Evolutionary conservation across 2,888 invertebrate species (phyloP), one percentile per base, ranked within the genome.

Genomic region (Emmelina monodactyla): DNA sequence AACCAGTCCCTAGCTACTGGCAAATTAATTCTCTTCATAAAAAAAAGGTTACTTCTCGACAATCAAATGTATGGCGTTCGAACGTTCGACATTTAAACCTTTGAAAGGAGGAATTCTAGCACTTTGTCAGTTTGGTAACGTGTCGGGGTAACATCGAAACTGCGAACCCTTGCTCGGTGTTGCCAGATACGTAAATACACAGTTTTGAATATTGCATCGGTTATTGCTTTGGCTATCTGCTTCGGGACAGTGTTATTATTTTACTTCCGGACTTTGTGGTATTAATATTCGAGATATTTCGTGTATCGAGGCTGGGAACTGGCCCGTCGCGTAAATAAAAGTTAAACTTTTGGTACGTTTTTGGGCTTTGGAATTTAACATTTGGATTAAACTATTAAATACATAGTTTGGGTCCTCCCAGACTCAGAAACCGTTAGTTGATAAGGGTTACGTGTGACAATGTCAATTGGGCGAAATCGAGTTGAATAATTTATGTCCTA

Each of bases 21-120:
- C 59, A 65, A 70, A 72, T 72, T 72, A 69, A 68, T 71, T 68
- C 58, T 56, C 42, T 53, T 50, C 48, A 53, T 62, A 58, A 65
- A 68, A 58, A 67, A 60, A 58, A 47, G 42, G 15, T 42, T 51
- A 58, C 55, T 61, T 66, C 65, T 62, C 51, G 56, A 57, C 53
- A 57, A 58, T 59, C 55, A 54, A 62, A 62, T 55, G 59, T 51
- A 51, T 47, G 41, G 46, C 49, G 52, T 53, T 58, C 38, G 39
- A 40, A 55, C 54, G n/a, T n/a, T n/a, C n/a, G n/a, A n/a, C n/a
- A n/a, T n/a, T n/a, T n/a, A n/a, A n/a, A n/a, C n/a, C n/a, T n/a
- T n/a, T n/a, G n/a, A n/a, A n/a, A n/a, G n/a, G n/a, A n/a, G n/a
- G n/a, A n/a, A n/a, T n/a, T n/a, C n/a, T n/a, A n/a, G n/a, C n/a